Percentiles rank a stretch among this genome's conserved stretches.
phyloP scores from a whole-genome alignment of 2,797 vertebrate genomes.

The Zenarchopterus dispar region DNA sequence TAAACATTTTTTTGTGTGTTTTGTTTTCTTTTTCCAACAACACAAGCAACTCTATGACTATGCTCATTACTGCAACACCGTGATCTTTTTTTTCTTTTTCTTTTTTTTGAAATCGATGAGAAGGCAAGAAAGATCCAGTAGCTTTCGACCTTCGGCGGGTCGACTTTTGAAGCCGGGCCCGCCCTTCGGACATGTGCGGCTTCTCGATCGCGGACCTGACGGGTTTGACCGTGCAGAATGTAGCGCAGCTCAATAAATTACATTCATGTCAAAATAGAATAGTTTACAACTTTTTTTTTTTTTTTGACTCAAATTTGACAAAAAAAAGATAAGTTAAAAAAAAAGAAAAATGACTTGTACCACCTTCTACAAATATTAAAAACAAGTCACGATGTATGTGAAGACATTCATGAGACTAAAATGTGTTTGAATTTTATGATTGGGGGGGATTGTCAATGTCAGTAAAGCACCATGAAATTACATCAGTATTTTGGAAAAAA shows the following conservation, averaged over 20 bases:
- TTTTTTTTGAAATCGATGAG: slow-evolving; percentile 55
- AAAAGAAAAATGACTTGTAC: slow-evolving; percentile 40
- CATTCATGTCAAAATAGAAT: slow-evolving; percentile 86
- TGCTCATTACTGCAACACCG: slow-evolving; percentile 71
- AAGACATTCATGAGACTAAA: slow-evolving; percentile 43
- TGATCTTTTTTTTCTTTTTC: slow-evolving; percentile 52
- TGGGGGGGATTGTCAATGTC: slow-evolving; percentile 80
- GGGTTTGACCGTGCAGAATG: slow-evolving; percentile 67
- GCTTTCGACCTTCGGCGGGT: slow-evolving; percentile 44
- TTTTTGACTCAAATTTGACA: slow-evolving; percentile 75
- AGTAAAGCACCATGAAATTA: slow-evolving; percentile 82
- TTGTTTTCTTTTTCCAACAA: slow-evolving; percentile 58
- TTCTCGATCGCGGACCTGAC: slow-evolving; percentile 68
- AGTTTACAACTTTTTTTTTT: slow-evolving; percentile 76
- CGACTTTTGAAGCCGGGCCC: slow-evolving; percentile 42
- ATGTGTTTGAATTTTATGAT: slow-evolving; percentile 35
- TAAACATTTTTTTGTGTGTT: slow-evolving; percentile 75
- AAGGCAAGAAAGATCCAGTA: slow-evolving; percentile 70
- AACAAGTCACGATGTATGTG: slow-evolving; percentile 68
- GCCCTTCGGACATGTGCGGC: slow-evolving; percentile 13
- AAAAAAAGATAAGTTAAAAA: slow-evolving; percentile 78
- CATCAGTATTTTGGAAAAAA: slow-evolving; percentile 56
- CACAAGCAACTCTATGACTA: slow-evolving; percentile 81
- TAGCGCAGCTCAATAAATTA: slow-evolving; percentile 86
- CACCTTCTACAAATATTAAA: slow-evolving; percentile 73